Conservation (phyloP, 2,888 invertebrate species). For the Drosophila histrio region DNA sequence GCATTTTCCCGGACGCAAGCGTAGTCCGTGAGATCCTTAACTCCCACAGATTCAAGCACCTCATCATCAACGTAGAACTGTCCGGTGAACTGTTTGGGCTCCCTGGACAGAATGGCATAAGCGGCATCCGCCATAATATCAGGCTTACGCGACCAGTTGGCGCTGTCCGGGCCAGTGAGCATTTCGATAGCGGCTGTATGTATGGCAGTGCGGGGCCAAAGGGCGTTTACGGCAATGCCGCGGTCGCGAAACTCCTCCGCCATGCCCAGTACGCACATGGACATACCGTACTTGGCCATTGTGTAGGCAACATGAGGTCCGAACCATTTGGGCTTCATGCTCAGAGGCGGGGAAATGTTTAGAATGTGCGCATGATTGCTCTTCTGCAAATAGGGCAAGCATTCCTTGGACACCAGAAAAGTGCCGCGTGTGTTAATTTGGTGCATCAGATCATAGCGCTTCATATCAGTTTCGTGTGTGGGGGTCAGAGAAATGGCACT, state of each 20-base stretch:
- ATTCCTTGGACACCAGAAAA: slow-evolving; percentile 96
- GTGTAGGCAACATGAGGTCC: slow-evolving; percentile 97
- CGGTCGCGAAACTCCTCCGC: slow-evolving; percentile 94
- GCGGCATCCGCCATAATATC: slow-evolving; percentile 84
- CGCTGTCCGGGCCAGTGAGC: slow-evolving; percentile 87
- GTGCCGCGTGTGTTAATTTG: slow-evolving; percentile 97
- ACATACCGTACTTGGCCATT: slow-evolving; percentile 99
- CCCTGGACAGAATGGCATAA: slow-evolving; percentile 85
- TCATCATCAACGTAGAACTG: slow-evolving; percentile 97
- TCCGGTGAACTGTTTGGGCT: slow-evolving; percentile 92
- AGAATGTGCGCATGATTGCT: slow-evolving; percentile 96
- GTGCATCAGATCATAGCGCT: slow-evolving; percentile 98
- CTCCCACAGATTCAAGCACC: slow-evolving; percentile 90
- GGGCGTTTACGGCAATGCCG: slow-evolving; percentile 96
- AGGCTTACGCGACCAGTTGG: slow-evolving; percentile 82
- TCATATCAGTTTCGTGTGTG: slow-evolving; percentile 95
- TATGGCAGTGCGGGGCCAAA: slow-evolving; percentile 98
- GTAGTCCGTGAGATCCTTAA: slow-evolving; percentile 93
- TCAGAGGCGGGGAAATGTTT: slow-evolving; percentile 97
- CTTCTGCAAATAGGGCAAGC: slow-evolving; percentile 93
- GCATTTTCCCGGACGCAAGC: slow-evolving; percentile 90
- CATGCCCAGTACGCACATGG: slow-evolving; percentile 99
- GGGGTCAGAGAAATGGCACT: slow-evolving; percentile 95
- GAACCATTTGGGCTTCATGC: slow-evolving; percentile 95
- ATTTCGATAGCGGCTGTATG: slow-evolving; percentile 97